Evolutionary conservation across 1,140 invertebrate species (phyloP), one percentile per base, ranked within the genome.

Genomic region (Homalodisca vitripennis): DNA sequence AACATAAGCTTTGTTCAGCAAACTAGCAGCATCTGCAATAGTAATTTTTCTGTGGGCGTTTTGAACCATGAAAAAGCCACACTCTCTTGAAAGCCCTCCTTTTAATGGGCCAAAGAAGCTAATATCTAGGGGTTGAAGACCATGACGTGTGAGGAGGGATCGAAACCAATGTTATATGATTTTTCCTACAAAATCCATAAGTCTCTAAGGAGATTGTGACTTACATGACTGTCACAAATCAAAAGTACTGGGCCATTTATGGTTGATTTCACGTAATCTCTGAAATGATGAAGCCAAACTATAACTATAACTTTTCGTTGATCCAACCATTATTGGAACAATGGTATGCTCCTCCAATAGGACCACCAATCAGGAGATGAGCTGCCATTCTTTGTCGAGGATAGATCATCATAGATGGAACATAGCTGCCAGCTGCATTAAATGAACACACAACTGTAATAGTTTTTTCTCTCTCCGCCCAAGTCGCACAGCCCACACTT

Each of bases 401-500:
- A 68, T 76, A 80, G 47, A 80, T 80, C 75, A 82, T 77, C 76
- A 80, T 76, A 0, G 79, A 79, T 66, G 80, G 76, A 60, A 80
- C 73, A 71, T 66, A 80, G 1, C 69, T 67, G 0, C 76, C 77
- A 29, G 73, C 70, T 71, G 70, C 70, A 68, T 72, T 80, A 57
- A 78, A 70, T 14, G 48, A 12, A 51, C 71, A 75, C 6, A 78
- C 68, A 26, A 75, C 57, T 12, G 75, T 77, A 3, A 72, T 67
- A 3, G 69, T 76, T 73, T 77, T 78, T 63, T 75, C 76, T 70
- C 76, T 75, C 65, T 75, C 73, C 53, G 64, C 69, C 2, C 66
- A 71, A 1, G 73, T 74, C 14, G 72, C 26, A 75, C 47, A 46
- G 3, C 70, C 73, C 6, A 73, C 66, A 14, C 31, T 67, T 41